Conservation (phyloP, 2,113 vertebrate genomes). For the Oncorhynchus tshawytscha region DNA sequence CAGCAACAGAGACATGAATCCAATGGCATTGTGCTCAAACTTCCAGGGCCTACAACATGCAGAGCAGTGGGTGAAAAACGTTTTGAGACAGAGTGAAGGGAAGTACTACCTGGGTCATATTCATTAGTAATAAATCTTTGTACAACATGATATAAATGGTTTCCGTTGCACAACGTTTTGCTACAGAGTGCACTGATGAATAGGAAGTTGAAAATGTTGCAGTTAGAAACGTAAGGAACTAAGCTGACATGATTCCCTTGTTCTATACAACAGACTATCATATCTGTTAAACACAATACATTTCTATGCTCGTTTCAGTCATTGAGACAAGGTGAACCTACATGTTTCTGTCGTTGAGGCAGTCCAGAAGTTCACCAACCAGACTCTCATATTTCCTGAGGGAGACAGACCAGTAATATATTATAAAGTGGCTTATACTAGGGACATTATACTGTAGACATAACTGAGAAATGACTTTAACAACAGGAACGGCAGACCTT, state of each 20-base stretch:
- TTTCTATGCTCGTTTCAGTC: slow-evolving; percentile 88
- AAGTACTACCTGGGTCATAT: no score
- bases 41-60: slow-evolving; percentile 89
- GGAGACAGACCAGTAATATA: background rate
- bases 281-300: background rate
- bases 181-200: no score
- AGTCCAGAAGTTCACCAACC: slow-evolving; percentile 83
- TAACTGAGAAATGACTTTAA: background rate
- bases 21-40: slow-evolving; percentile 94
- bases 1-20: slow-evolving; percentile 89
- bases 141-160: no score
- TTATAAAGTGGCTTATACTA: background rate
- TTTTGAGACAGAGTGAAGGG: no score
- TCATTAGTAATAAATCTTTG: no score
- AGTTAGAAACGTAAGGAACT: no score
- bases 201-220: no score
- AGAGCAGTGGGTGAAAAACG: background rate
- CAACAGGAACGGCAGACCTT: no score
- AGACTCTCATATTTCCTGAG: slow-evolving; percentile 89
- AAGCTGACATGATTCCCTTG: background rate
- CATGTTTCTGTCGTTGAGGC: slow-evolving; percentile 88
- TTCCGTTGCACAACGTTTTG: no score
- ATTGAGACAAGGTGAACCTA: slow-evolving; percentile 67
- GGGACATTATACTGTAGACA: no score
- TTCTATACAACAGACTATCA: no score